A percentile compares a stretch with the other conserved stretches of the same genome.
Conservation (phyloP, 2,797 vertebrate species). For the Hoplostethus mediterraneus region DNA sequence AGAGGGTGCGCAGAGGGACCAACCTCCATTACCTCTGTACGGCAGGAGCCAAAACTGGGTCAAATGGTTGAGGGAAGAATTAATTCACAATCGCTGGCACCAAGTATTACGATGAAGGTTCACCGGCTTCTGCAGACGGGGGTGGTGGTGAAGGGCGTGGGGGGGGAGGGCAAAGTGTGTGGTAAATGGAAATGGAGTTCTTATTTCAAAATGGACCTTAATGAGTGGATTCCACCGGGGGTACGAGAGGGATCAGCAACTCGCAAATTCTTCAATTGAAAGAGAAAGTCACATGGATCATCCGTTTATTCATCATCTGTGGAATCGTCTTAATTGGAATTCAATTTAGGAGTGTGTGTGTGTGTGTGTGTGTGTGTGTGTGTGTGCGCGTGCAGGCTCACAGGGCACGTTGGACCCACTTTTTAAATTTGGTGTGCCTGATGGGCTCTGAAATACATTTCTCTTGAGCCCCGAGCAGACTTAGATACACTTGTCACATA, state of each 20-base stretch:
- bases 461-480: slow-evolving; percentile 78
- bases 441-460: slow-evolving; percentile 81
- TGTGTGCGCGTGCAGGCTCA: slow-evolving; percentile 27
- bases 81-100: slow-evolving; percentile 83
- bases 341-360: slow-evolving; percentile 70
- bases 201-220: slow-evolving; percentile 65
- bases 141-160: slow-evolving; percentile 35
- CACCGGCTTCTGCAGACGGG: slow-evolving; percentile 76
- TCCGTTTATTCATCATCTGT: slow-evolving; percentile 72
- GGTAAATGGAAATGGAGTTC: slow-evolving; percentile 46
- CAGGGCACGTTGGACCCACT: slow-evolving; percentile 49
- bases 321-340: slow-evolving; percentile 81
- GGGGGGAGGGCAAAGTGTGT: slow-evolving; percentile 17
- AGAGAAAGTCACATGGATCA: slow-evolving; percentile 68
- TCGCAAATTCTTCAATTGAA: slow-evolving; percentile 71
- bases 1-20: slow-evolving; percentile 47
- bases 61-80: slow-evolving; percentile 74
- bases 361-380: slow-evolving; percentile 21
- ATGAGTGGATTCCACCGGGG: slow-evolving; percentile 69
- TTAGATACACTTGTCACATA: slow-evolving; percentile 89
- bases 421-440: slow-evolving; percentile 73
- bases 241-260: slow-evolving; percentile 63
- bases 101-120: slow-evolving; percentile 76
- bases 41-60: slow-evolving; percentile 72
- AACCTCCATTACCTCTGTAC: slow-evolving; percentile 57